Evolutionary conservation across 2,797 vertebrate genomes (phyloP).

Genomic region (Dallia pectoralis): DNA sequence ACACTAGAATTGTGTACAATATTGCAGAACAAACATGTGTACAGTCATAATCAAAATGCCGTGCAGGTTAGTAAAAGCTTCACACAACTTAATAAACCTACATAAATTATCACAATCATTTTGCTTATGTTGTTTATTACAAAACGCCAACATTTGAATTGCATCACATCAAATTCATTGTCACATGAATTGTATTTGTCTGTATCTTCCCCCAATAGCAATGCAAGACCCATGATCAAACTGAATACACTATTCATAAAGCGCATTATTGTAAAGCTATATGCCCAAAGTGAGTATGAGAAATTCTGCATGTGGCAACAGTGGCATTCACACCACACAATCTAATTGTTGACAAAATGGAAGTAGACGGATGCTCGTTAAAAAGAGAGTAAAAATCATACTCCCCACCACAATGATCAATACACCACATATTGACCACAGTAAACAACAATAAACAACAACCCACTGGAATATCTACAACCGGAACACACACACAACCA

Average conservation of each 20-base stretch:
- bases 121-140: no score
- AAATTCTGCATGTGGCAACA: neutral
- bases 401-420: neutral
- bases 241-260: neutral
- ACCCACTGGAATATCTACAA: neutral
- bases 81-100: neutral
- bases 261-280: neutral
- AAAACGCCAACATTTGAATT: no score
- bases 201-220: no score
- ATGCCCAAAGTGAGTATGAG: neutral
- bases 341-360: neutral
- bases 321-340: neutral
- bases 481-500: neutral
- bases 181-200: no score
- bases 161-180: no score
- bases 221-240: neutral
- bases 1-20: neutral
- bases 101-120: no score
- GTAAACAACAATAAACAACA: conserved; percentile 2
- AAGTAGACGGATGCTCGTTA: neutral
- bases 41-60: neutral
- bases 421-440: neutral
- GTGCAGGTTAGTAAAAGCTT: neutral
- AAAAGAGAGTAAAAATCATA: neutral
- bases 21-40: neutral